Conservation (phyloP, 2,888 invertebrate species). For the Merodon equestris region DNA sequence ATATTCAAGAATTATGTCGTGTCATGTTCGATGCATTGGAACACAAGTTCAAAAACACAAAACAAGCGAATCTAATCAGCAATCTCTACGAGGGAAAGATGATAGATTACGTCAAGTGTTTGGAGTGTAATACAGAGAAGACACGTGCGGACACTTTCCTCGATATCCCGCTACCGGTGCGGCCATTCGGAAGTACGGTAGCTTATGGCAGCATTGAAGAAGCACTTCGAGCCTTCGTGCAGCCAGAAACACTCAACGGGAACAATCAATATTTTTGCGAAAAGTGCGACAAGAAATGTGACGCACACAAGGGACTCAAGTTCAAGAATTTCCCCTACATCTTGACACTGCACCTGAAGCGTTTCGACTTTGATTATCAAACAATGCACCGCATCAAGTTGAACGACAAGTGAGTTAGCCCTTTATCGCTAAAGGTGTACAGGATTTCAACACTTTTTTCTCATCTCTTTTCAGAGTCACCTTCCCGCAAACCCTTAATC, state of each 20-base stretch:
- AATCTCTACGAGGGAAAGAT: slow-evolving; percentile 88
- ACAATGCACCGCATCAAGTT: slow-evolving; percentile 92
- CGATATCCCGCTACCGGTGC: slow-evolving; percentile 91
- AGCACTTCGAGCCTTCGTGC: slow-evolving; percentile 89
- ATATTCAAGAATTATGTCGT: slow-evolving; percentile 92
- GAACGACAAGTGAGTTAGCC: slow-evolving; percentile 86
- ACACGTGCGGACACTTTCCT: slow-evolving; percentile 90
- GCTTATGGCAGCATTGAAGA: slow-evolving; percentile 91
- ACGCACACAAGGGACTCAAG: slow-evolving; percentile 93
- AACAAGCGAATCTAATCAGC: slow-evolving; percentile 89
- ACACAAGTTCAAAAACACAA: slow-evolving; percentile 89
- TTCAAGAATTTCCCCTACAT: slow-evolving; percentile 92
- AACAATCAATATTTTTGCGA: slow-evolving; percentile 94
- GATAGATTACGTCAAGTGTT: slow-evolving; percentile 93
- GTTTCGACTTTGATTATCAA: slow-evolving; percentile 93
- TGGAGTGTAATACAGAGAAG: slow-evolving; percentile 91
- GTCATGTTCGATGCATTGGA: slow-evolving; percentile 95
- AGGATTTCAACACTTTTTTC: slow-evolving; percentile 24
- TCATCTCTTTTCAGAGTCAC: slow-evolving; percentile 84
- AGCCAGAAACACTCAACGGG: slow-evolving; percentile 89
- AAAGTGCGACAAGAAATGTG: slow-evolving; percentile 90
- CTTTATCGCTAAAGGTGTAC: background rate
- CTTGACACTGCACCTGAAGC: slow-evolving; percentile 90
- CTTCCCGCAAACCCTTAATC: slow-evolving; percentile 88
- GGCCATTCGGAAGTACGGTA: slow-evolving; percentile 87